Conservation (phyloP, 2,888 invertebrate genomes). For the Cataglyphis cursor region DNA sequence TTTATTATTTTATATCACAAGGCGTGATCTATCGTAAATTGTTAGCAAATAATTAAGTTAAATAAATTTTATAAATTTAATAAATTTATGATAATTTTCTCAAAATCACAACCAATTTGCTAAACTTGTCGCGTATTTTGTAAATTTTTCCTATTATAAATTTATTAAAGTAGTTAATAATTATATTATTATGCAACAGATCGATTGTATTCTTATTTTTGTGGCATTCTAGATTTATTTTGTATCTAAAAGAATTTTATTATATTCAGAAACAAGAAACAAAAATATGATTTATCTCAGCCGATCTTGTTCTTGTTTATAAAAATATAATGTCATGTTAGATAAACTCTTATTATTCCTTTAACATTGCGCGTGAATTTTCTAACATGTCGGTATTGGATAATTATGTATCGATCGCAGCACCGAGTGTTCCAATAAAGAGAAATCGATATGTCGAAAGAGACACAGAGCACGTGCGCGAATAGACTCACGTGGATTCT, state of each 20-base stretch:
- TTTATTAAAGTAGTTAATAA: background rate
- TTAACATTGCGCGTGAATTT: background rate
- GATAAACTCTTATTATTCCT: background rate
- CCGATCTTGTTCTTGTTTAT: background rate
- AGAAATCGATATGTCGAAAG: slow-evolving; percentile 14
- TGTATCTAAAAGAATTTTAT: background rate
- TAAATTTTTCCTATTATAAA: background rate
- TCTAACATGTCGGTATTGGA: slow-evolving; percentile 9
- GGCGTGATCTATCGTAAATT: background rate
- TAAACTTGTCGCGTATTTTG: background rate
- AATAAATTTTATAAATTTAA: background rate
- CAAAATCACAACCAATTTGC: background rate
- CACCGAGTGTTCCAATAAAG: slow-evolving; percentile 27
- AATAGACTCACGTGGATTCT: slow-evolving; percentile 17
- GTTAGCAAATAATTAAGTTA: background rate
- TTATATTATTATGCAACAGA: background rate
- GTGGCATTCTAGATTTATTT: too few species aligned
- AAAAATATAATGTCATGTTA: background rate
- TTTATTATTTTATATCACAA: background rate
- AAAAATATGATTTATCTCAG: background rate
- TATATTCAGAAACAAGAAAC: background rate
- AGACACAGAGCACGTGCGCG: slow-evolving; percentile 39
- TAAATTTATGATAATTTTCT: background rate
- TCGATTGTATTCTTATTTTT: background rate
- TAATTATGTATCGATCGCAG: slow-evolving; percentile 26